Evolutionary conservation across 2,888 invertebrate genomes (phyloP).

Genomic region (Ischnus inquisitorius): DNA sequence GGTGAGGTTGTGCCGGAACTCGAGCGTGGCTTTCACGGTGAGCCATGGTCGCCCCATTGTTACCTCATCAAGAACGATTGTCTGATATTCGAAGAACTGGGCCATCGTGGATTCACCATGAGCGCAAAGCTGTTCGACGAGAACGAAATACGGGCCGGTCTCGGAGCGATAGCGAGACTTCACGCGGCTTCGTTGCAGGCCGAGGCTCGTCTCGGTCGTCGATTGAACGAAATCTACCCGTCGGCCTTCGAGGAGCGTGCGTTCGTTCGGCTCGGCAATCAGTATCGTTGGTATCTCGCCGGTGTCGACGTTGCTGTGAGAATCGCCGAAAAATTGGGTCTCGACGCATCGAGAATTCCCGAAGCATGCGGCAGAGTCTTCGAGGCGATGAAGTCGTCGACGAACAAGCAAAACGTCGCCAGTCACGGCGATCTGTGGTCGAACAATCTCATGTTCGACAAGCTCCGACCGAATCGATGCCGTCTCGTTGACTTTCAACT

Average conservation of each 20-base stretch:
- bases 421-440: slow-evolving; percentile 89
- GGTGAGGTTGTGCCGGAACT: slow-evolving; percentile 84
- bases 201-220: slow-evolving; percentile 75
- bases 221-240: slow-evolving; percentile 76
- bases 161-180: slow-evolving; percentile 77
- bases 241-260: slow-evolving; percentile 75
- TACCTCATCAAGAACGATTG: slow-evolving; percentile 78
- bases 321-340: slow-evolving; percentile 75
- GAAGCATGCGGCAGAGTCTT: slow-evolving; percentile 72
- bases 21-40: slow-evolving; percentile 73
- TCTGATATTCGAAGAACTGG: slow-evolving; percentile 85
- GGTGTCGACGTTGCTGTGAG: slow-evolving; percentile 72
- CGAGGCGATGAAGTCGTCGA: slow-evolving; percentile 70
- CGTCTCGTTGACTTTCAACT: slow-evolving; percentile 91
- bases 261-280: slow-evolving; percentile 69
- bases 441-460: slow-evolving; percentile 88
- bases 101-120: slow-evolving; percentile 76
- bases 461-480: slow-evolving; percentile 87
- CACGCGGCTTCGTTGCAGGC: slow-evolving; percentile 81
- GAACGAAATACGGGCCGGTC: slow-evolving; percentile 74
- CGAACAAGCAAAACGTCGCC: slow-evolving; percentile 86
- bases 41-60: slow-evolving; percentile 81
- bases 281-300: slow-evolving; percentile 74
- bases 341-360: slow-evolving; percentile 69
- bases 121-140: slow-evolving; percentile 73